phyloP scores from a whole-genome alignment of 1,140 invertebrate species.

The Drosophila jambulina region DNA sequence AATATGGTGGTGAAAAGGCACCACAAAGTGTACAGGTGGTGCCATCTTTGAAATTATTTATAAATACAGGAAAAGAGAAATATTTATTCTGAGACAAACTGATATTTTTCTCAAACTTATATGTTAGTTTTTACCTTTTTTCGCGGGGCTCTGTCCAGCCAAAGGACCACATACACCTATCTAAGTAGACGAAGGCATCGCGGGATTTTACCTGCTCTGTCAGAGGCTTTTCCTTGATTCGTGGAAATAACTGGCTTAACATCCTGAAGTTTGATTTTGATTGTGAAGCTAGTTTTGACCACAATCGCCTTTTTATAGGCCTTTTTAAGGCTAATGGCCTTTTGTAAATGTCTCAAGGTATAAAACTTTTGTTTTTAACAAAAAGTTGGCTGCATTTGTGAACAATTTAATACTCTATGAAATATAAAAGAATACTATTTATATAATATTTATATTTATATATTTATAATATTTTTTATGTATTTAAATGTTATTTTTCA shows the following conservation, averaged over 20 bases:
- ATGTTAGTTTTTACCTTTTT: neutral
- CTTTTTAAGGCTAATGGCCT: neutral
- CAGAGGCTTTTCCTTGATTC: conserved; percentile 11
- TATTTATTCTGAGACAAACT: neutral
- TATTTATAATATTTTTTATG: too few species aligned
- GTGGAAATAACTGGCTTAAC: conserved; percentile 44
- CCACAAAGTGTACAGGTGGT: conserved; percentile 15
- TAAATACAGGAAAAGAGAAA: too few species aligned
- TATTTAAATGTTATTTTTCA: neutral
- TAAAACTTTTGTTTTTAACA: neutral
- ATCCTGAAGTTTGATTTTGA: conserved; percentile 23
- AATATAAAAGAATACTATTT: too few species aligned
- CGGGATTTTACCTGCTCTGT: conserved; percentile 29
- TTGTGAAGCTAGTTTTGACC: neutral
- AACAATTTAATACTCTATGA: too few species aligned
- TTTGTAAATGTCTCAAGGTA: conserved; percentile 1
- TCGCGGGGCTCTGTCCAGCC: conserved; percentile 49
- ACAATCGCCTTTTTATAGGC: conserved; percentile 20
- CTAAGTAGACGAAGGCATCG: conserved; percentile 54
- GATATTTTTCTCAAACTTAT: too few species aligned
- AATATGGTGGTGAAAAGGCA: neutral
- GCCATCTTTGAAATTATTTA: neutral
- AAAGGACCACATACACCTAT: conserved; percentile 26
- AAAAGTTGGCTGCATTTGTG: too few species aligned
- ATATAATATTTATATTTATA: too few species aligned